Percentiles rank a stretch among this genome's conserved stretches.
These are phyloP conservation scores for Lithobates pipiens DNA, from an alignment of 2,797 vertebrate species.

Conservation along the genomic window DNA sequence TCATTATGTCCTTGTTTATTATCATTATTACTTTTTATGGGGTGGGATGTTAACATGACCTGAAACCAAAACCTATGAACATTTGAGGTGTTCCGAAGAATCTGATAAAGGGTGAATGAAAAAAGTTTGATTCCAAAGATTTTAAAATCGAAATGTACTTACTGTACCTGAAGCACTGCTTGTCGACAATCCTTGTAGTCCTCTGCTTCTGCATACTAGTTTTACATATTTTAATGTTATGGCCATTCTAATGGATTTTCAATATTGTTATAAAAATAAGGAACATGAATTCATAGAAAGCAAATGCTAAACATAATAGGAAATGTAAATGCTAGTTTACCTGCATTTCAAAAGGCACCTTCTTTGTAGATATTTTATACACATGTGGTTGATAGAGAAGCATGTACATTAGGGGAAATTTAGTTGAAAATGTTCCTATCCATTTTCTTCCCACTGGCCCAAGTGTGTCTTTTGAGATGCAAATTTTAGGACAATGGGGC, in stretches of 20 bases:
- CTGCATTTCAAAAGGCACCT: constrained; percentile 59
- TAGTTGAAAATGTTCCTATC: not conserved
- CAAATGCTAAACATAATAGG: constrained; percentile 29
- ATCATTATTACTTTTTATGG: constrained; percentile 5
- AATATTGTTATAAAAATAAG: constrained; percentile 68
- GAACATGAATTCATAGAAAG: constrained; percentile 54
- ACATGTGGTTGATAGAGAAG: constrained; percentile 24
- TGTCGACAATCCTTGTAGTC: constrained; percentile 82
- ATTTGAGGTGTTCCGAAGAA: constrained; percentile 66
- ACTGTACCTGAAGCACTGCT: constrained; percentile 82
- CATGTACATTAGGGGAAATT: constrained; percentile 31
- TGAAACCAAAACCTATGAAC: constrained; percentile 77
- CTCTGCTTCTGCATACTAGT: constrained; percentile 77
- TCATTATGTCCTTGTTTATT: constrained; percentile 68
- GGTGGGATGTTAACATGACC: constrained; percentile 70
- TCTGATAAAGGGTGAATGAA: constrained; percentile 54
- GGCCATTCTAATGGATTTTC: constrained; percentile 74
- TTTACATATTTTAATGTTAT: constrained; percentile 66
- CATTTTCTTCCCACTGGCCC: not conserved
- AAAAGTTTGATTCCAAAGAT: constrained; percentile 84
- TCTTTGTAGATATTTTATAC: constrained; percentile 52
- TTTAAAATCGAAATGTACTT: constrained; percentile 78
- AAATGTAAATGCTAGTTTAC: constrained; percentile 33
- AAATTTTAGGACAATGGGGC: constrained; percentile 23
- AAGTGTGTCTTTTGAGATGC: constrained; percentile 6